Evolutionary conservation across 35 echinoderm and acorn worm genomes (phyloP).

Genomic region (Hemicentrotus pulcherrimus): DNA sequence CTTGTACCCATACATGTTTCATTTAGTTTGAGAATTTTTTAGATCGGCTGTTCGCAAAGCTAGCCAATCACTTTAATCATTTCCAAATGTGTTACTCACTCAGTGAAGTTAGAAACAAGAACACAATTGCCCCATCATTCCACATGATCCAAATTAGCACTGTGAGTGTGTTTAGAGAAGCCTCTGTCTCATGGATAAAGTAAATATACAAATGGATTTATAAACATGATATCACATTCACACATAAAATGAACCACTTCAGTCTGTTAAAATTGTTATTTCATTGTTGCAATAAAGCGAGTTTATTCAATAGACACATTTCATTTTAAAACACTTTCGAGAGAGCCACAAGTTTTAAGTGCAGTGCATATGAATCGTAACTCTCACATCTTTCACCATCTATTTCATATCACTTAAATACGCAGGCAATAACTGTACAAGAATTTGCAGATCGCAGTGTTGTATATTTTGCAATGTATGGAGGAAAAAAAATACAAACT

Average conservation of each 20-base stretch:
- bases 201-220: neutral
- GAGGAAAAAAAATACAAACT: neutral
- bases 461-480: neutral
- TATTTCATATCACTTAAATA: neutral
- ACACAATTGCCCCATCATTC: no score
- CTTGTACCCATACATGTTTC: no score
- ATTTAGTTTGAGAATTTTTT: no score
- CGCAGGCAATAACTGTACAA: neutral
- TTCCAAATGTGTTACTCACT: no score
- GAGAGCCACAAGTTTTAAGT: neutral
- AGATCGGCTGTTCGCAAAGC: no score
- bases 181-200: neutral
- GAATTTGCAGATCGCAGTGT: neutral
- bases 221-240: neutral
- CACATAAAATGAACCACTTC: neutral
- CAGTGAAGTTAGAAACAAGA: no score
- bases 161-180: no score
- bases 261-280: neutral
- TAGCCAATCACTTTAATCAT: no score
- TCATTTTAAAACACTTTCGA: neutral
- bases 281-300: slow-evolving; percentile 40
- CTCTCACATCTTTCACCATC: neutral
- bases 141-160: no score
- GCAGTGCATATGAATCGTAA: neutral
- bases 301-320: slow-evolving; percentile 47